These are phyloP conservation scores for Lamellibrachia columna DNA, from an alignment of 2,888 invertebrate species.

Conservation along the genomic window DNA sequence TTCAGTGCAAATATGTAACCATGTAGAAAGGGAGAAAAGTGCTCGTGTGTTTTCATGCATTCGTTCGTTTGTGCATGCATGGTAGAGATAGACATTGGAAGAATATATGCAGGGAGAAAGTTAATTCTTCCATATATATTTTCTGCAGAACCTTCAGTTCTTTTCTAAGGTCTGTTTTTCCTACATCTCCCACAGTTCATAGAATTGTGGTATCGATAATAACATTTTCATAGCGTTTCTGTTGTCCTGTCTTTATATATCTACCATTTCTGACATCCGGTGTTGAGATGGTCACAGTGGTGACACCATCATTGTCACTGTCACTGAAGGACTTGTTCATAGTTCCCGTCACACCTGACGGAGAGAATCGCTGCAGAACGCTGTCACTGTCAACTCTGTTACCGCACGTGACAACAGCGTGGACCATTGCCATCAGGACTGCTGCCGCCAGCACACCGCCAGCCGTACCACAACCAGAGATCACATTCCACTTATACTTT, in stretches of 20 bases:
- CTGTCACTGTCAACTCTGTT: not conserved
- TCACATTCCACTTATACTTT: slow-evolving; percentile 30
- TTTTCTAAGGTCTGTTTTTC: not conserved
- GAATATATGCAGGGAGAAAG: not conserved
- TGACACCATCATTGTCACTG: not conserved
- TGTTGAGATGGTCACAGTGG: not conserved
- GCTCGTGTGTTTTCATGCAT: no score
- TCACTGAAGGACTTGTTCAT: not conserved
- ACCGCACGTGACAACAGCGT: not conserved
- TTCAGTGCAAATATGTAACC: not conserved
- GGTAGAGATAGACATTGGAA: not conserved
- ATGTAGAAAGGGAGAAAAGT: not conserved
- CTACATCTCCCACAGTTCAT: not conserved
- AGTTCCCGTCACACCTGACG: not conserved
- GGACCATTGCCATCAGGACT: slow-evolving; percentile 22
- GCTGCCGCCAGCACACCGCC: slow-evolving; percentile 18
- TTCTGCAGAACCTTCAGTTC: not conserved
- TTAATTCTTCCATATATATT: not conserved
- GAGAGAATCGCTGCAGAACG: not conserved
- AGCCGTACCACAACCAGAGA: slow-evolving; percentile 28
- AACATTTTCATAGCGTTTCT: not conserved
- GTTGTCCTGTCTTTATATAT: not conserved
- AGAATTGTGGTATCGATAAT: not conserved
- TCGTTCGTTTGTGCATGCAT: not conserved
- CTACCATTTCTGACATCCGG: not conserved